Evolutionary conservation across 1,140 invertebrate species (phyloP).

Genomic region (Aphelenchoides besseyi): DNA sequence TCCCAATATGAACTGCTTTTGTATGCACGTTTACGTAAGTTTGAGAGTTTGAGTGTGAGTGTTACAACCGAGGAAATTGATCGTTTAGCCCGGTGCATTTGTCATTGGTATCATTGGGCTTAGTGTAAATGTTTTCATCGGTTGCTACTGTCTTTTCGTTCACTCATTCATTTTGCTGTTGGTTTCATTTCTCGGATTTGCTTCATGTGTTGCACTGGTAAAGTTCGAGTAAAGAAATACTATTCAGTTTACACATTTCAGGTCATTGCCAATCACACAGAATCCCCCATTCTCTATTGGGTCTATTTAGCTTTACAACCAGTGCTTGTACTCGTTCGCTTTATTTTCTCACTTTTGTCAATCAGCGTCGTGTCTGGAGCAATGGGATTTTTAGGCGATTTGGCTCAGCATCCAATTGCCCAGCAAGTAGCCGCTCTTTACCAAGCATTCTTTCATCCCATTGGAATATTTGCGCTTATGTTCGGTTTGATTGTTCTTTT

Average conservation of each 20-base stretch:
- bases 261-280: slow-evolving; percentile 4
- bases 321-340: background rate
- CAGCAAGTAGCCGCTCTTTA: slow-evolving; percentile 1
- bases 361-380: background rate
- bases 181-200: background rate
- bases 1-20: background rate
- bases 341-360: background rate
- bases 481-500: background rate
- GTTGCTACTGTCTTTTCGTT: background rate
- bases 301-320: background rate
- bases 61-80: too few relatives aligned
- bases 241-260: too few relatives aligned
- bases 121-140: background rate
- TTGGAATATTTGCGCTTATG: background rate
- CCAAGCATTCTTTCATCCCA: background rate
- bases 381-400: background rate
- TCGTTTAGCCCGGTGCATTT: background rate
- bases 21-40: slow-evolving; percentile 10
- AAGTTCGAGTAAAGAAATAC: too few relatives aligned
- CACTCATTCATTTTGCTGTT: background rate
- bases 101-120: slow-evolving; percentile 1
- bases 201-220: background rate
- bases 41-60: too few relatives aligned
- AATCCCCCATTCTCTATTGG: background rate
- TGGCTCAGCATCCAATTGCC: background rate